Percentiles rank a stretch among this genome's conserved stretches.
These are phyloP conservation scores for Erebia ligea DNA, from an alignment of 2,888 invertebrate genomes.

Conservation along the genomic window DNA sequence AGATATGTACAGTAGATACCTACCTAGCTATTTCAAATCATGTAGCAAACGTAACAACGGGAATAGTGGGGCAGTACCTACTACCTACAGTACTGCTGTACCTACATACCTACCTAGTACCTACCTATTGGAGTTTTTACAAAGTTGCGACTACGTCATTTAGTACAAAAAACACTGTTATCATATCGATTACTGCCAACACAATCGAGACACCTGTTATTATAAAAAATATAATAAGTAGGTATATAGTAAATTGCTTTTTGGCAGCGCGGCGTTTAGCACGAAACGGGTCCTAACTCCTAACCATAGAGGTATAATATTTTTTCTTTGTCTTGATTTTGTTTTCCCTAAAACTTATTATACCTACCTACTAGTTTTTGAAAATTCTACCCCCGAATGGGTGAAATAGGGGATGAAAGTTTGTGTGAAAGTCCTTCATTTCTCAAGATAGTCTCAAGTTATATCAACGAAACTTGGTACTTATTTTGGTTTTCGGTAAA, in stretches of 20 bases:
- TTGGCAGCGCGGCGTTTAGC: background rate
- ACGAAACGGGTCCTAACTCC: background rate
- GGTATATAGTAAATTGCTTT: constrained; percentile 11
- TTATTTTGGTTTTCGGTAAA: too few relatives aligned
- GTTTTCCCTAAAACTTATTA: too few relatives aligned
- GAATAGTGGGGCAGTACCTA: background rate
- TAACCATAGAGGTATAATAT: too few relatives aligned
- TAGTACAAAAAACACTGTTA: background rate
- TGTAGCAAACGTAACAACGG: too few relatives aligned
- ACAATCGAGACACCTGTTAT: constrained; percentile 12
- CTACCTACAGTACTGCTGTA: background rate
- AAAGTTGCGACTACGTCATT: background rate
- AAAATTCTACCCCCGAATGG: too few relatives aligned
- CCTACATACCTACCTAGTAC: background rate
- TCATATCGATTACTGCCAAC: constrained; percentile 10
- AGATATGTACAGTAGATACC: too few relatives aligned
- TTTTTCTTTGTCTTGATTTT: background rate
- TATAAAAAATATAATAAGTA: constrained; percentile 9
- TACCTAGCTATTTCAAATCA: too few relatives aligned
- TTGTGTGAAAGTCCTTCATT: too few relatives aligned
- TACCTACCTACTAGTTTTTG: too few relatives aligned
- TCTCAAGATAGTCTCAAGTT: too few relatives aligned
- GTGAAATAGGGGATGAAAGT: too few relatives aligned
- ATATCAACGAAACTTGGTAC: too few relatives aligned
- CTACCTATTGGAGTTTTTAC: background rate